A percentile compares a stretch with the other conserved stretches of the same genome.
Conservation (phyloP, 2,888 invertebrate genomes). For the Tridacna crocea region DNA sequence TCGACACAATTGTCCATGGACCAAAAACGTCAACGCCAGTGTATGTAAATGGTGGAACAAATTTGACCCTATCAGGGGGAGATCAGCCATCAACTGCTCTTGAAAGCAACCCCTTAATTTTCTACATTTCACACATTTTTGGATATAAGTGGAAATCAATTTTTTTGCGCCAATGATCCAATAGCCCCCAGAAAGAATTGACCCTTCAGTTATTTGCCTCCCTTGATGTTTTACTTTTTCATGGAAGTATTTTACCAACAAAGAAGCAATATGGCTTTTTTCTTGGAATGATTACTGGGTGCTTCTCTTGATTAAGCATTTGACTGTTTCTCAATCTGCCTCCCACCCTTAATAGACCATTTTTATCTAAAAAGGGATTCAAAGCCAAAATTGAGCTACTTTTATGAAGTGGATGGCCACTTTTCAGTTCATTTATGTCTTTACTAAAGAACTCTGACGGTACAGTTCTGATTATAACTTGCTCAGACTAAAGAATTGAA, state of each 20-base stretch:
- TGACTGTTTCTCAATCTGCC: not conserved
- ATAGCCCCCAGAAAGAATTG: slow-evolving; percentile 43
- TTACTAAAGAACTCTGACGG: not conserved
- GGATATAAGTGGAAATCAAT: not conserved
- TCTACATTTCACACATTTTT: not conserved
- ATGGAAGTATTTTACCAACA: slow-evolving; percentile 12
- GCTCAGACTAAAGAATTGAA: not conserved
- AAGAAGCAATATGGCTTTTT: not conserved
- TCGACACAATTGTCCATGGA: slow-evolving; percentile 4
- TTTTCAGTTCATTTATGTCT: not conserved
- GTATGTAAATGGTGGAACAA: slow-evolving; percentile 6
- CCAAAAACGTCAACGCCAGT: slow-evolving; percentile 6
- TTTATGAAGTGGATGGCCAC: not conserved
- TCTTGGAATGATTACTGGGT: not conserved
- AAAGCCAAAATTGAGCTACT: not conserved
- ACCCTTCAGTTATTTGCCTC: too few relatives aligned
- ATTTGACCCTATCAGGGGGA: not conserved
- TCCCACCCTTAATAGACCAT: not conserved
- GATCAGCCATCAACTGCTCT: slow-evolving; percentile 3
- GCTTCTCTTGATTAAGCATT: not conserved
- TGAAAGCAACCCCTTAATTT: slow-evolving; percentile 1
- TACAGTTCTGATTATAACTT: not conserved
- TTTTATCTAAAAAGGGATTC: not conserved
- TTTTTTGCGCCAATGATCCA: slow-evolving; percentile 49
- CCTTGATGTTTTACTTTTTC: slow-evolving; percentile 43